Conservation (phyloP, 2,797 vertebrate genomes). For the Oceanodroma leucorhoa region DNA sequence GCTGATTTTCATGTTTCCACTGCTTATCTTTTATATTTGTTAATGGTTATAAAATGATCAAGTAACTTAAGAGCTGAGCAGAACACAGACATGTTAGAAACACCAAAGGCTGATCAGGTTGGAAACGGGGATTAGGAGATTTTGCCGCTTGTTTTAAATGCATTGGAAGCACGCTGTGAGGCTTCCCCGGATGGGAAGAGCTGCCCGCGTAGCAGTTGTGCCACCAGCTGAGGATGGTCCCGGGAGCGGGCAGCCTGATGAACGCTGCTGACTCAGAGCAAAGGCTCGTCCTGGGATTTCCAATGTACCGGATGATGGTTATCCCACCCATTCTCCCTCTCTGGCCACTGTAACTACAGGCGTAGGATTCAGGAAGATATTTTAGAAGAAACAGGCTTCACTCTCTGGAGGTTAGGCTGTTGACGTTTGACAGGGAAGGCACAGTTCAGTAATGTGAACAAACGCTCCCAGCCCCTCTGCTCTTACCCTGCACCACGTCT, state of each 20-base stretch:
- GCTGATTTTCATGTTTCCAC: background rate
- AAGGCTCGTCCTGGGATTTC: rapidly evolving
- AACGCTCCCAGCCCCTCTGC: rapidly evolving
- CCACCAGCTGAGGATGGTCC: background rate
- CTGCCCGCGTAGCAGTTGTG: rapidly evolving
- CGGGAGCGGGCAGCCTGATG: background rate
- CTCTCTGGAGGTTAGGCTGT: background rate
- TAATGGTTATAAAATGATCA: background rate
- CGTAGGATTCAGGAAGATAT: rapidly evolving
- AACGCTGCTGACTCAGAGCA: background rate
- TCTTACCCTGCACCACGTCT: rapidly evolving
- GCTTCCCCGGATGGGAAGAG: background rate
- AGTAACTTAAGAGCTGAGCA: background rate
- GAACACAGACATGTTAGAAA: background rate
- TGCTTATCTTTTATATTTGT: background rate
- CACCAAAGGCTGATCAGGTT: background rate
- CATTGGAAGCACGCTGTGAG: background rate
- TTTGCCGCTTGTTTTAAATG: background rate
- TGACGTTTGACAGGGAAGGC: background rate
- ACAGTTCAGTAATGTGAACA: background rate
- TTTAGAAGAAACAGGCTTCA: background rate
- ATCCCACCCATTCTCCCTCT: background rate
- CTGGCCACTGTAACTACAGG: background rate
- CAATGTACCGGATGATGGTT: rapidly evolving
- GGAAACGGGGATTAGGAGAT: background rate